Percentiles rank a stretch among this genome's conserved stretches.
Evolutionary conservation across 1,140 invertebrate genomes (phyloP).

Genomic region (Helicoverpa armigera): DNA sequence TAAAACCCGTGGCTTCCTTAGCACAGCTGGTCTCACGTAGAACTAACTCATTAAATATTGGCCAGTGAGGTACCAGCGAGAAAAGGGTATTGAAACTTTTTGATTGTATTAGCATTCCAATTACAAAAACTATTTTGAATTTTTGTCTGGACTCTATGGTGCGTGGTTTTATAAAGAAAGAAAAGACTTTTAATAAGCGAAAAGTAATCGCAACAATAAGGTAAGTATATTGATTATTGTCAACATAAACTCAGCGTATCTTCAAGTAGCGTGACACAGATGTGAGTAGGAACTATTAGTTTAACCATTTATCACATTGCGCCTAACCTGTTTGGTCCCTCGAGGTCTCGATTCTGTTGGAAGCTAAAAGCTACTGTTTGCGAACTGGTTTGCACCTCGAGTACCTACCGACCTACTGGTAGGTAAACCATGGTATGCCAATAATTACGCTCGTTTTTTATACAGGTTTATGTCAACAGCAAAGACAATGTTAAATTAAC

Average conservation of each 20-base stretch:
- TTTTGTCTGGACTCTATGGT: not conserved
- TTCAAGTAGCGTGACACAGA: too few species aligned
- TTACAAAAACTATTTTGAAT: not conserved
- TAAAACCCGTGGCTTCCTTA: constrained; percentile 21
- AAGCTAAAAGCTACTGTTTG: constrained; percentile 36
- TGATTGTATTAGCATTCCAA: too few species aligned
- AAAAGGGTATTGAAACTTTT: too few species aligned
- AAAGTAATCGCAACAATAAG: too few species aligned
- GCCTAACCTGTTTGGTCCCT: constrained; percentile 5
- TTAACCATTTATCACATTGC: constrained; percentile 33
- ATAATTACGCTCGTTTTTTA: not conserved
- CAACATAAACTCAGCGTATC: too few species aligned
- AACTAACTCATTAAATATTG: not conserved
- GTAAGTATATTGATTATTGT: too few species aligned
- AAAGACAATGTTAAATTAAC: too few species aligned
- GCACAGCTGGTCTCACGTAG: constrained; percentile 15
- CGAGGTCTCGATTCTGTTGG: constrained; percentile 31
- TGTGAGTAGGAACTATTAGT: constrained; percentile 12
- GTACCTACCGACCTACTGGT: not conserved
- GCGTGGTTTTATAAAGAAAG: too few species aligned
- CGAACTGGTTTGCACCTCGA: constrained; percentile 46
- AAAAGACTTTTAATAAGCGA: too few species aligned
- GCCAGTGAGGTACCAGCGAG: too few species aligned
- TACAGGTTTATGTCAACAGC: too few species aligned
- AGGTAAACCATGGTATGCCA: not conserved